phyloP scores from a whole-genome alignment of 2,888 invertebrate genomes.

The Unio delphinus region DNA sequence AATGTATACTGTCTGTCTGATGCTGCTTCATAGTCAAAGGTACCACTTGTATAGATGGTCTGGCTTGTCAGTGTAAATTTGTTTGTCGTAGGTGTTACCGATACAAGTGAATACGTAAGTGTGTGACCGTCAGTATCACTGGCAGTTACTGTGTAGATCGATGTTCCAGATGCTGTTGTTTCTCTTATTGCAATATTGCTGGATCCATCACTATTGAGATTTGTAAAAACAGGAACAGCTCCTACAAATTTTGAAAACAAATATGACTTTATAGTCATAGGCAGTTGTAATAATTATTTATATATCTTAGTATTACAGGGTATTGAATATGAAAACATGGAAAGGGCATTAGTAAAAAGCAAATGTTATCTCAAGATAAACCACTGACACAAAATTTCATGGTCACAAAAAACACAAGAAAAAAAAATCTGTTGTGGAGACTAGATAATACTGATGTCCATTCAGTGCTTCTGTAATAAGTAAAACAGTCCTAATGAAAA shows the following conservation, averaged over 20 bases:
- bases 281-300: too few relatives aligned
- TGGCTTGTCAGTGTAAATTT: conserved; percentile 12
- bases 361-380: too few relatives aligned
- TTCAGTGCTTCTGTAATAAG: too few relatives aligned
- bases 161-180: conserved; percentile 6
- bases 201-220: conserved; percentile 5
- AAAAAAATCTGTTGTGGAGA: too few relatives aligned
- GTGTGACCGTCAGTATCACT: conserved; percentile 12
- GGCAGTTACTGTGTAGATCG: conserved; percentile 9
- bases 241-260: conserved; percentile 1
- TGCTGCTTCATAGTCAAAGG: conserved; percentile 23
- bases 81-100: conserved; percentile 10
- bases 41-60: conserved; percentile 7
- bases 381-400: too few relatives aligned
- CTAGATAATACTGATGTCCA: too few relatives aligned
- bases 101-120: conserved; percentile 10
- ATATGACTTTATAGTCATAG: too few relatives aligned
- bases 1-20: conserved; percentile 7
- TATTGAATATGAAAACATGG: too few relatives aligned
- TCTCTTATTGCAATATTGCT: conserved; percentile 8
- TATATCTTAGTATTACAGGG: too few relatives aligned
- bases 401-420: too few relatives aligned
- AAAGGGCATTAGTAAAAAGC: too few relatives aligned
- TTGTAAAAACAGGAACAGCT: conserved; percentile 16
- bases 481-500: too few relatives aligned